phyloP scores from a whole-genome alignment of 2,888 invertebrate genomes.

The Kryphioiulus occultus region DNA sequence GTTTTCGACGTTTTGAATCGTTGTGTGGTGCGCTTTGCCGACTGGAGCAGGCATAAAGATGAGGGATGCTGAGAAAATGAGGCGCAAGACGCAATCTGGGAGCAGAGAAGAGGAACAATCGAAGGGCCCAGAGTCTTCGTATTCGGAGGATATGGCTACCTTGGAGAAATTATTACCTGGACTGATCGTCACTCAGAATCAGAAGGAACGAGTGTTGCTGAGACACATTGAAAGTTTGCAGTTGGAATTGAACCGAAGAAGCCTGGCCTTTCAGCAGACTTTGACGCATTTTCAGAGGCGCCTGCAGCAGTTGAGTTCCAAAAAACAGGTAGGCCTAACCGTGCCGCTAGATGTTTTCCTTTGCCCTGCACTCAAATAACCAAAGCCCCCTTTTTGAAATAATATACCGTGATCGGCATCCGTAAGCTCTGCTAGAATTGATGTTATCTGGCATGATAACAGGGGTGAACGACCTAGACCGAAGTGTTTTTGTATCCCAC shows the following conservation, averaged over 20 bases:
- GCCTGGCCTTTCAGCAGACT: slow-evolving; percentile 42
- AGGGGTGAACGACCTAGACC: not conserved
- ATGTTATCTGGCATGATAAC: not conserved
- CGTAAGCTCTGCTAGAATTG: not conserved
- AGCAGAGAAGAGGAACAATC: slow-evolving; percentile 34
- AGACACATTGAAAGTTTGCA: slow-evolving; percentile 20
- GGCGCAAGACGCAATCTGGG: not conserved
- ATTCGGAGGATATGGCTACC: slow-evolving; percentile 42
- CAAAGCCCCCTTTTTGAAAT: no score
- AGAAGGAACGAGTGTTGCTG: slow-evolving; percentile 10
- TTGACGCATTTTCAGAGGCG: slow-evolving; percentile 33
- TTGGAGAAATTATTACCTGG: slow-evolving; percentile 43
- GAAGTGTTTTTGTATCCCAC: not conserved
- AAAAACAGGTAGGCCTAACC: slow-evolving; percentile 43
- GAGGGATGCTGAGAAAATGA: slow-evolving; percentile 41
- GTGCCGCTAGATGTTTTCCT: not conserved
- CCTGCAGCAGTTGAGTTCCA: slow-evolving; percentile 39
- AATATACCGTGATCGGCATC: no score
- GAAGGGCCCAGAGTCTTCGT: not conserved
- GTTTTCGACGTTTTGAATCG: not conserved
- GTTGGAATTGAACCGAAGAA: slow-evolving; percentile 33
- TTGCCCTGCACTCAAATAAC: no score
- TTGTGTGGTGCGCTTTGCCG: not conserved
- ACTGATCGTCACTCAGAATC: slow-evolving; percentile 42
- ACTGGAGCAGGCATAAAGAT: not conserved